Conservation (phyloP, 2,797 vertebrate genomes). For the Chelon auratus region DNA sequence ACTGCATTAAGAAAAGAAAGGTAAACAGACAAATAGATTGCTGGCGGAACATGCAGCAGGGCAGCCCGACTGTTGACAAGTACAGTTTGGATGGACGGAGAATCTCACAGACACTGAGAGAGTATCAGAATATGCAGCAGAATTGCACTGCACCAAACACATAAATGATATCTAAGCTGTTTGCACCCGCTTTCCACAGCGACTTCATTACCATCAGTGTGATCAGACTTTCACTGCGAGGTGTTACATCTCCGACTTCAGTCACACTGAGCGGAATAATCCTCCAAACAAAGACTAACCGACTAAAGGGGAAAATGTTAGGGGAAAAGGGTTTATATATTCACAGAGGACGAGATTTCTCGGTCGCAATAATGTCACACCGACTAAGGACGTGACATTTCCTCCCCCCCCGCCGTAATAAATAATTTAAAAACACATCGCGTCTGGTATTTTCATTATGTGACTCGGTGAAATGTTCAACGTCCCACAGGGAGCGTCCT, state of each 20-base stretch:
- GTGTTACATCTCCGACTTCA: constrained; percentile 48
- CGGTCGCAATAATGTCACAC: constrained; percentile 13
- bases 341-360: constrained; percentile 17
- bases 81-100: constrained; percentile 28
- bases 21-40: constrained; percentile 38
- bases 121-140: constrained; percentile 25
- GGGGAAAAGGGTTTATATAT: constrained; percentile 6
- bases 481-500: constrained; percentile 26
- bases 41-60: constrained; percentile 24
- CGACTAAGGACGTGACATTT: constrained; percentile 39
- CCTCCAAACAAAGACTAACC: constrained; percentile 48
- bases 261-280: constrained; percentile 41
- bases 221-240: constrained; percentile 51
- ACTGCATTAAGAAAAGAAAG: constrained; percentile 30
- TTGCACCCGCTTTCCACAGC: constrained; percentile 36
- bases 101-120: constrained; percentile 32
- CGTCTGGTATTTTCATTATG: constrained; percentile 39
- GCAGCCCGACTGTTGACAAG: constrained; percentile 24
- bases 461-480: constrained; percentile 36
- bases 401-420: constrained; percentile 32
- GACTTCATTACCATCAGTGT: constrained; percentile 51
- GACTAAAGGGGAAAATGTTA: constrained; percentile 12
- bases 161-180: constrained; percentile 51
- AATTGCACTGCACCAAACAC: constrained; percentile 50
- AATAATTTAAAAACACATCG: constrained; percentile 33